A percentile compares a stretch with the other conserved stretches of the same genome.
phyloP scores from a whole-genome alignment of 2,113 vertebrate genomes.

The Sminthopsis crassicaudata region DNA sequence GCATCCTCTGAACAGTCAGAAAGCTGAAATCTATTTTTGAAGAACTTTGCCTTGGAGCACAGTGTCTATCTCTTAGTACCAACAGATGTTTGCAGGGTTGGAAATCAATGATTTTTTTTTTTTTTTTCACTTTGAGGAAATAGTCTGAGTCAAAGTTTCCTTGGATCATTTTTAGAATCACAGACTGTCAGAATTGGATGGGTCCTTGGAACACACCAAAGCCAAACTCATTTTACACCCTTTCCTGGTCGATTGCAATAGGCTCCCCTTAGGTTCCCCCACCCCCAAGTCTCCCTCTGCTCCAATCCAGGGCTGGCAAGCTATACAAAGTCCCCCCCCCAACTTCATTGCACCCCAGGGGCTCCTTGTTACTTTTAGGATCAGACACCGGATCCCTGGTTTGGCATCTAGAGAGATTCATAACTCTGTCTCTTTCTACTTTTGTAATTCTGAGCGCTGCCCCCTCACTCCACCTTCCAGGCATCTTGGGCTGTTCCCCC shows the following conservation, averaged over 20 bases:
- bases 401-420: not conserved
- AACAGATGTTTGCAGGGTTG: not conserved
- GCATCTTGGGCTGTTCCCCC: not conserved
- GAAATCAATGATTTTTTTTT: not conserved
- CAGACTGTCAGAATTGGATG: not conserved
- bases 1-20: constrained; percentile 7
- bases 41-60: constrained; percentile 2
- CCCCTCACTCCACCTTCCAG: not conserved
- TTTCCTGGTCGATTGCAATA: not conserved
- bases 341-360: not conserved
- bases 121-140: not conserved
- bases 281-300: not conserved
- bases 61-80: not conserved
- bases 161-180: not conserved
- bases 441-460: not conserved
- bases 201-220: not conserved
- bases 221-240: not conserved
- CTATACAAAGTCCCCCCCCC: not conserved
- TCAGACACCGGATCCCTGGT: not conserved
- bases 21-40: constrained; percentile 9
- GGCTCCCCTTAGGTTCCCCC: not conserved
- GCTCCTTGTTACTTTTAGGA: not conserved
- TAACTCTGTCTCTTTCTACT: not conserved
- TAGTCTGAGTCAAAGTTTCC: not conserved
- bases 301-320: not conserved